Conservation (phyloP, 1,140 invertebrate species). For the Coenobita brevimanus region DNA sequence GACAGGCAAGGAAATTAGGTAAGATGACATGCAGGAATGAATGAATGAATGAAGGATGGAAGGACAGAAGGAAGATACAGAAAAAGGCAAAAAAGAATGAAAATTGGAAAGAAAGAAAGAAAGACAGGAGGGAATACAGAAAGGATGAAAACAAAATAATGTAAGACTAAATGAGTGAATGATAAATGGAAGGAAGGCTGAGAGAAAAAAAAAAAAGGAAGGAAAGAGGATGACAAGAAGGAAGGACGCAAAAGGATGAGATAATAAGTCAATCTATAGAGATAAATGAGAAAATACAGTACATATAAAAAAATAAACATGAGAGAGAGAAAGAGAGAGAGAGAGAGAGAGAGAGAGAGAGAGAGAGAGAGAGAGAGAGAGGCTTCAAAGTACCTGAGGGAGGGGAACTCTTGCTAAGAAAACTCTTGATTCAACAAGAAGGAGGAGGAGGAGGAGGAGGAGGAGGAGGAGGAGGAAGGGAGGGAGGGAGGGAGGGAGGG, state of each 20-base stretch:
- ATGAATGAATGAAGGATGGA: neutral
- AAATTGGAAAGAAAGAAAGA: no score
- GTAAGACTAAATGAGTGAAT: neutral
- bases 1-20: no score
- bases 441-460: neutral
- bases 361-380: no score
- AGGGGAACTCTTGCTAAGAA: no score
- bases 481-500: neutral
- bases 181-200: neutral
- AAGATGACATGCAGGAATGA: neutral
- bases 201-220: neutral
- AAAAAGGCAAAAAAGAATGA: no score
- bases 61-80: neutral
- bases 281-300: neutral
- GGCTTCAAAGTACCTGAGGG: no score
- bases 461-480: neutral
- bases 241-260: no score
- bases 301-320: neutral
- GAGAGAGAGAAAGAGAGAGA: neutral
- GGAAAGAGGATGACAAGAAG: neutral
- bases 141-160: no score
- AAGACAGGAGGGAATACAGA: neutral
- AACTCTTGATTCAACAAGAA: no score
- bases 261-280: no score
- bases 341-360: neutral